These are phyloP conservation scores for Gryllus bimaculatus DNA, from an alignment of 1,140 invertebrate species.

Conservation along the genomic window DNA sequence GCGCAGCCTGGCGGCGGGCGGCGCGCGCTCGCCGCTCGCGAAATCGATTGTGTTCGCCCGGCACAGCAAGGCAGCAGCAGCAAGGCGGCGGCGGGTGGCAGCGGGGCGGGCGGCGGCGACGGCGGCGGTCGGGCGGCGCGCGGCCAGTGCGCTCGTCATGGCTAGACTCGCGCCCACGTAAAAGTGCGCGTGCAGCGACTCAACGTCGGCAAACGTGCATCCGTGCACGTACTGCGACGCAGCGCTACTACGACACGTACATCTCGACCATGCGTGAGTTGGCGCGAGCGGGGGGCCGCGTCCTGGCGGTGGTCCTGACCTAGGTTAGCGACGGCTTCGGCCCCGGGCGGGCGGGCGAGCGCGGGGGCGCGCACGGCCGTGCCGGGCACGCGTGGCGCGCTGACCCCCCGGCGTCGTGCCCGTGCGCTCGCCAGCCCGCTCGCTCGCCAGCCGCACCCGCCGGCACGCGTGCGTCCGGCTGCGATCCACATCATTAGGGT, in stretches of 20 bases:
- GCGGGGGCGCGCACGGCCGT: too few relatives aligned
- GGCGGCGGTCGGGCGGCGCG: slow-evolving; percentile 19
- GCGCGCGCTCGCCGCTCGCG: slow-evolving; percentile 3
- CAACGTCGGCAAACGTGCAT: slow-evolving; percentile 91
- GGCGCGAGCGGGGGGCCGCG: too few relatives aligned
- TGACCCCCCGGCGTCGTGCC: background rate
- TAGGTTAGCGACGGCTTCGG: background rate
- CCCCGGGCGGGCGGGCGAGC: background rate
- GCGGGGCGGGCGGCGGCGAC: too few relatives aligned
- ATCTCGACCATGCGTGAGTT: slow-evolving; percentile 82
- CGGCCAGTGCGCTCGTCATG: slow-evolving; percentile 40
- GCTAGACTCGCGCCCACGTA: slow-evolving; percentile 73
- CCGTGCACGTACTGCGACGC: slow-evolving; percentile 75
- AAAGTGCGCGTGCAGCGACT: slow-evolving; percentile 82
- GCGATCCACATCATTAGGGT: too few relatives aligned
- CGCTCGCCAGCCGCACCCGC: too few relatives aligned
- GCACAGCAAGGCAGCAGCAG: background rate
- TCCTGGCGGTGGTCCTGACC: background rate
- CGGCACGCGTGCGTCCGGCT: too few relatives aligned
- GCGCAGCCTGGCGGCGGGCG: too few relatives aligned
- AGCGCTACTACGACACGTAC: slow-evolving; percentile 83
- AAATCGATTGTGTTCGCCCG: slow-evolving; percentile 9
- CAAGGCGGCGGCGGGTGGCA: slow-evolving; percentile 11
- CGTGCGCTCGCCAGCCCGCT: background rate
- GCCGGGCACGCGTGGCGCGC: too few relatives aligned